A percentile compares a stretch with the other conserved stretches of the same genome.
Conservation (phyloP, 2,888 invertebrate species). For the Oegoconia quadripuncta region DNA sequence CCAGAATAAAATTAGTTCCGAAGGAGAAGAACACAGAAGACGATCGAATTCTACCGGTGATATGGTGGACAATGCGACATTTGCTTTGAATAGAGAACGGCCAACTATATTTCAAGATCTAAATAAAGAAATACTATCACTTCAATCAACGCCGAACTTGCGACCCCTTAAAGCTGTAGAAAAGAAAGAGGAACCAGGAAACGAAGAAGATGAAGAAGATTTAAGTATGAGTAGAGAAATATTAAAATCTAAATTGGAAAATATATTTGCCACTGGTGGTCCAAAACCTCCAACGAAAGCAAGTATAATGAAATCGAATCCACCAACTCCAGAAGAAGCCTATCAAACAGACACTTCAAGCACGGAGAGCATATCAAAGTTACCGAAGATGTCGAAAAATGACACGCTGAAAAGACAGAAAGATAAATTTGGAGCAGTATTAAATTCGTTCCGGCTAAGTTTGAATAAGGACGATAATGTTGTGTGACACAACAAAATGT, state of each 20-base stretch:
- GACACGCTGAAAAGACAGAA: constrained; percentile 68
- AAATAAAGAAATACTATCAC: constrained; percentile 55
- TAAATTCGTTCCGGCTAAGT: constrained; percentile 65
- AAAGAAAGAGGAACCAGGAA: constrained; percentile 24
- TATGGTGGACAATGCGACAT: constrained; percentile 38
- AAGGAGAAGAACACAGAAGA: constrained; percentile 47
- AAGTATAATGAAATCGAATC: constrained; percentile 56
- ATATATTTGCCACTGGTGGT: constrained; percentile 59
- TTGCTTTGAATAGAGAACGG: constrained; percentile 34
- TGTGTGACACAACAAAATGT: constrained; percentile 32
- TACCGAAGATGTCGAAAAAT: constrained; percentile 63
- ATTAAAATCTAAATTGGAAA: constrained; percentile 64
- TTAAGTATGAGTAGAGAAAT: constrained; percentile 52
- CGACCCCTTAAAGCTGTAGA: constrained; percentile 42
- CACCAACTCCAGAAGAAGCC: constrained; percentile 59
- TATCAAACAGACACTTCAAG: constrained; percentile 54
- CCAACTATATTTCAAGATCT: constrained; percentile 51
- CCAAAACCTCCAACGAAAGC: constrained; percentile 49
- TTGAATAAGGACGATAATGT: constrained; percentile 53
- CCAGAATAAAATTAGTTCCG: constrained; percentile 50
- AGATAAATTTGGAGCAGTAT: constrained; percentile 61
- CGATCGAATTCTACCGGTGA: constrained; percentile 64
- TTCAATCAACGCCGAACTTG: constrained; percentile 41
- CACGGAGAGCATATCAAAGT: constrained; percentile 52
- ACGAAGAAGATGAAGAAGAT: constrained; percentile 37